These are phyloP conservation scores for Leptobrachium leishanense DNA, from an alignment of 2,113 vertebrate species.

Conservation along the genomic window DNA sequence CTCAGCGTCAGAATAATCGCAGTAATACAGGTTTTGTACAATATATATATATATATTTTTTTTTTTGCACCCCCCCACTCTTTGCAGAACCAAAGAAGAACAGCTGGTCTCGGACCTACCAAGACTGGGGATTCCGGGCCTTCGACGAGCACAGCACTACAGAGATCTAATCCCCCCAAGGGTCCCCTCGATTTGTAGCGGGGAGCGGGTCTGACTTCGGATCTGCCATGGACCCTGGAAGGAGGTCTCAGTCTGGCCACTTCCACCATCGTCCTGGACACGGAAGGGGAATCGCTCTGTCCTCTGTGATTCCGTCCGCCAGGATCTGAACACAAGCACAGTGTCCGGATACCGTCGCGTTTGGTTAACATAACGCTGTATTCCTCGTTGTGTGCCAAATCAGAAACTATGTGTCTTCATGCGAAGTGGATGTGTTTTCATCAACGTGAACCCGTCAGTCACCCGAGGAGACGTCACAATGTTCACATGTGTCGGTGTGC, in stretches of 20 bases:
- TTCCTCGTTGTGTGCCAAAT: background rate
- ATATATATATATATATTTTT: too few species aligned
- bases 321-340: background rate
- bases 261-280: background rate
- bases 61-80: too few species aligned
- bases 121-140: conserved; percentile 40
- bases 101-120: conserved; percentile 28
- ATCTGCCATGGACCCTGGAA: background rate
- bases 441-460: too few species aligned
- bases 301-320: background rate
- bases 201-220: background rate
- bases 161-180: conserved; percentile 9
- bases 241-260: background rate
- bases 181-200: too few species aligned
- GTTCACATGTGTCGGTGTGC: too few species aligned
- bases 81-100: conserved; percentile 22
- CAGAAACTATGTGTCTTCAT: too few species aligned
- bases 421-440: too few species aligned
- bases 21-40: too few species aligned
- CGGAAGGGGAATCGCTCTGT: background rate
- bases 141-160: conserved; percentile 31
- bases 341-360: background rate
- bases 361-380: background rate
- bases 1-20: too few species aligned
- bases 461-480: too few species aligned